Evolutionary conservation across 2,797 vertebrate species (phyloP).

Genomic region (Molossus alvarezi): DNA sequence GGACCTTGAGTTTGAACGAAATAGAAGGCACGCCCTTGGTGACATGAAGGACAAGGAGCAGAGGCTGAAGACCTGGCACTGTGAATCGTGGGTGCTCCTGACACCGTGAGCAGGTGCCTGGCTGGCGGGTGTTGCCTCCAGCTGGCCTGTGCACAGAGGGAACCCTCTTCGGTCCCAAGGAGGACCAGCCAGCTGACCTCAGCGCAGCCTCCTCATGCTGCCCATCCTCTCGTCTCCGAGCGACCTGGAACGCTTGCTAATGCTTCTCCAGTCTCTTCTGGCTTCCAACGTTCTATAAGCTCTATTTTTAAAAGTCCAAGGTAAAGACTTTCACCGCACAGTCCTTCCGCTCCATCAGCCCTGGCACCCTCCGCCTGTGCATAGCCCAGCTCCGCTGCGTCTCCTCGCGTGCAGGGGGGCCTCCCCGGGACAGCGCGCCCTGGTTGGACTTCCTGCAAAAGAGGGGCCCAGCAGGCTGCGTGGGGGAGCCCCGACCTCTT

Average conservation of each 20-base stretch:
- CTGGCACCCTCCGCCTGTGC: neutral
- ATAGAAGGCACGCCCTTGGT: neutral
- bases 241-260: neutral
- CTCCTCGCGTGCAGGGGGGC: neutral
- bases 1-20: neutral
- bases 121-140: neutral
- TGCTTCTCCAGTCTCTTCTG: neutral
- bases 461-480: constrained; percentile 20
- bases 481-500: neutral
- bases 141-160: neutral
- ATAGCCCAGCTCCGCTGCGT: neutral
- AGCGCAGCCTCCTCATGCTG: neutral
- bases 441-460: neutral
- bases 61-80: neutral
- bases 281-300: neutral
- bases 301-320: neutral
- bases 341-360: neutral
- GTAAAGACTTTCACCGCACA: neutral
- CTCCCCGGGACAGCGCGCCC: neutral
- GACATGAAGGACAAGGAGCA: neutral
- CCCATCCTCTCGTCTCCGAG: neutral
- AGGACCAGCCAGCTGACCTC: neutral
- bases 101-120: neutral
- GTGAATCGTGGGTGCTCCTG: constrained; percentile 50
- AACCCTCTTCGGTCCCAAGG: constrained; percentile 33